These are phyloP conservation scores for Zaprionus kolodkinae DNA, from an alignment of 1,140 invertebrate species.

Conservation along the genomic window DNA sequence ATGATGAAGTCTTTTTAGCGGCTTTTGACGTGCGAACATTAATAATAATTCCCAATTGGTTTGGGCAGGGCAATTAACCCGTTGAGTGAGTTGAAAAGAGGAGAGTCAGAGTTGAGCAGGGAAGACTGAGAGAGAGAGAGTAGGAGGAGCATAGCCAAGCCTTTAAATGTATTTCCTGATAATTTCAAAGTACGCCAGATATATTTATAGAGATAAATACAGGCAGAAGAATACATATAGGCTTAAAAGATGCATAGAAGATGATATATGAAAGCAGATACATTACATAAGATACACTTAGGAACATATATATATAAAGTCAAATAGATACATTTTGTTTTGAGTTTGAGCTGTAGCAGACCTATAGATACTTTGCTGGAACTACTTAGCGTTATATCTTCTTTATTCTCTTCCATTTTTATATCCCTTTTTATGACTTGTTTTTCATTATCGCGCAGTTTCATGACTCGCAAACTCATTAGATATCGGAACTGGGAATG, in stretches of 20 bases:
- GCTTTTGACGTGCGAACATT: constrained; percentile 21
- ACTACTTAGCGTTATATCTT: not conserved
- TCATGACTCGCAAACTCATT: constrained; percentile 5
- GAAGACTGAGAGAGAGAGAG: not conserved
- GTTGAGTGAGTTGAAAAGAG: not conserved
- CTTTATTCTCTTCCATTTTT: not conserved
- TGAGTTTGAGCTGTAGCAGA: not conserved
- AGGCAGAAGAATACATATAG: not conserved
- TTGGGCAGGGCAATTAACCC: constrained; percentile 47
- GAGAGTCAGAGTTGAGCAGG: not conserved
- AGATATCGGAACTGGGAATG: not conserved
- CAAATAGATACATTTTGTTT: not conserved
- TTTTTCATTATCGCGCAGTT: constrained; percentile 1
- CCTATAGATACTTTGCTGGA: not conserved
- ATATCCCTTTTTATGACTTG: constrained; percentile 1
- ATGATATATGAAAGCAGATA: not conserved
- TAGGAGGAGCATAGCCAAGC: not conserved
- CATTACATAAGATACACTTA: not conserved
- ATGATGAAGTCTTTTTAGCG: no score
- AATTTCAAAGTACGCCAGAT: not conserved
- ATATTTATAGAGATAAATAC: not conserved
- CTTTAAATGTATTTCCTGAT: not conserved
- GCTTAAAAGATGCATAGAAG: not conserved
- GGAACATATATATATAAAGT: not conserved
- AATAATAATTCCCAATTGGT: constrained; percentile 41